Evolutionary conservation across 2,888 invertebrate species (phyloP).

Genomic region (Dolichopus griseipennis): DNA sequence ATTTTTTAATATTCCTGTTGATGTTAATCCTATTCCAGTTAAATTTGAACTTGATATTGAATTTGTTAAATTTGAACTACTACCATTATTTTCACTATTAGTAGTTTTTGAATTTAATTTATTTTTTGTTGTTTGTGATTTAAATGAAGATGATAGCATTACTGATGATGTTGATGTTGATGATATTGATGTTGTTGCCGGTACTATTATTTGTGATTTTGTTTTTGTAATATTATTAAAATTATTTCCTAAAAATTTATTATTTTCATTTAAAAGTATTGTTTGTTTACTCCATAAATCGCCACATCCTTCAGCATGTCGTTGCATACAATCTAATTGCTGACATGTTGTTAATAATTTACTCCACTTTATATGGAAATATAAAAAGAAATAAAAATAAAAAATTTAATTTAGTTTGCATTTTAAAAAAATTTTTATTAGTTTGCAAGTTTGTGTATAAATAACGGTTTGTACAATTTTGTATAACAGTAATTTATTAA

Average conservation of each 20-base stretch:
- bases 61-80: not conserved
- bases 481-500: too few relatives aligned
- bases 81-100: not conserved
- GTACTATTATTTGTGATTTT: constrained; percentile 23
- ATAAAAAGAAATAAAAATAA: constrained; percentile 13
- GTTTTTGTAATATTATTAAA: constrained; percentile 20
- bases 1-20: constrained; percentile 13
- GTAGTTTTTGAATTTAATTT: constrained; percentile 5
- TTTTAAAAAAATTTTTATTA: too few relatives aligned
- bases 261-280: constrained; percentile 39
- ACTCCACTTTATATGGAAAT: constrained; percentile 32
- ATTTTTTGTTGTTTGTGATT: too few relatives aligned
- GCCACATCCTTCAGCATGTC: constrained; percentile 41
- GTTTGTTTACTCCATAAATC: constrained; percentile 44
- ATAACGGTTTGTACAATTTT: too few relatives aligned
- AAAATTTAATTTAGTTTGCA: too few relatives aligned
- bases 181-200: constrained; percentile 19
- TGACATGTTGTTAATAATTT: constrained; percentile 34
- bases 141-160: too few relatives aligned
- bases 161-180: constrained; percentile 15
- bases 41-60: not conserved
- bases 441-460: too few relatives aligned
- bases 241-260: constrained; percentile 20
- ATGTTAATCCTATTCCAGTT: not conserved
- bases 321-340: constrained; percentile 38